These are phyloP conservation scores for Dynastes grantii DNA, from an alignment of 2,888 invertebrate genomes.

Conservation along the genomic window DNA sequence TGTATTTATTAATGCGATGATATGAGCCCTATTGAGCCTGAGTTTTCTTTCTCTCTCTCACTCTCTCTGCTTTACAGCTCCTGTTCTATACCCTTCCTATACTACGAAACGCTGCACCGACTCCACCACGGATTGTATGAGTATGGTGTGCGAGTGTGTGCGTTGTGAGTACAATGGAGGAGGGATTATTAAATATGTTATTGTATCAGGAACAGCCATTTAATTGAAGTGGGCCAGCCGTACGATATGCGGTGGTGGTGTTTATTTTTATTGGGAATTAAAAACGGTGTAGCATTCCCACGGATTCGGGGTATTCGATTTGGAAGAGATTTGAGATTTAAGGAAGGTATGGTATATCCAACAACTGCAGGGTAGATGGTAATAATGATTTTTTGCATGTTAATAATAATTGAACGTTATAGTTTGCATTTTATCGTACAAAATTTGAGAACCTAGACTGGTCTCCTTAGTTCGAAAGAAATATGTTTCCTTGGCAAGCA, in stretches of 20 bases:
- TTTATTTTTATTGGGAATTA: constrained; percentile 53
- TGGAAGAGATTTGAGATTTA: constrained; percentile 7
- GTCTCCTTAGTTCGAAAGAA: too few species aligned
- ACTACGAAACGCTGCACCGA: constrained; percentile 35
- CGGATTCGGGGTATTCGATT: not conserved
- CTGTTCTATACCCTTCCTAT: not conserved
- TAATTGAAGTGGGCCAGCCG: constrained; percentile 50
- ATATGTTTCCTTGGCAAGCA: too few species aligned
- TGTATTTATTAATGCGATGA: constrained; percentile 64
- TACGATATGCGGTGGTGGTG: constrained; percentile 32
- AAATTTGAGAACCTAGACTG: too few species aligned
- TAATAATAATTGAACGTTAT: too few species aligned
- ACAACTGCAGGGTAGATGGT: too few species aligned
- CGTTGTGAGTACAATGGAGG: constrained; percentile 38
- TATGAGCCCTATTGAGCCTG: constrained; percentile 57
- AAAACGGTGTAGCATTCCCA: constrained; percentile 46
- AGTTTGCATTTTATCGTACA: too few species aligned
- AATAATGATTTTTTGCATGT: too few species aligned
- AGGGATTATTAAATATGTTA: constrained; percentile 58
- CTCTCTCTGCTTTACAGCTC: not conserved
- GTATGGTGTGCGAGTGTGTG: not conserved
- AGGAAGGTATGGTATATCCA: not conserved
- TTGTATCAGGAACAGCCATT: constrained; percentile 53
- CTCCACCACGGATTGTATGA: not conserved
- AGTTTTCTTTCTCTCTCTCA: too few species aligned